These are phyloP conservation scores for Ormyrus labotus DNA, from an alignment of 2,888 invertebrate species.

Conservation along the genomic window DNA sequence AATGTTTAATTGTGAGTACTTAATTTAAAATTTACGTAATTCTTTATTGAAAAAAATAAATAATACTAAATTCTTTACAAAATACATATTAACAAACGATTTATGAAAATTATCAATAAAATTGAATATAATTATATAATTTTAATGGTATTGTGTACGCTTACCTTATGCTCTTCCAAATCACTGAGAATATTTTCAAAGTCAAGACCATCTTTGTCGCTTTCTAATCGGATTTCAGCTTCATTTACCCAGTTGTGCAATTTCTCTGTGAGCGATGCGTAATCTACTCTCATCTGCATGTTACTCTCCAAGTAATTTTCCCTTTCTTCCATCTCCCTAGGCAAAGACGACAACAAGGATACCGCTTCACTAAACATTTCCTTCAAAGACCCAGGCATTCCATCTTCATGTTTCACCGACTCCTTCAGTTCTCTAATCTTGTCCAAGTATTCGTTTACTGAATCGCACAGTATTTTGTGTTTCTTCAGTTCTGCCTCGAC, in stretches of 20 bases:
- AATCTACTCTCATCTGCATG: slow-evolving; percentile 86
- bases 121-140: too few relatives aligned
- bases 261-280: slow-evolving; percentile 85
- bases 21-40: too few relatives aligned
- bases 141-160: too few relatives aligned
- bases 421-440: slow-evolving; percentile 84
- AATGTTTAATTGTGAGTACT: too few relatives aligned
- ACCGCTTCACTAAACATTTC: slow-evolving; percentile 92
- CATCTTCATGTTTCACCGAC: slow-evolving; percentile 84
- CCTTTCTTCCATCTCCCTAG: slow-evolving; percentile 88
- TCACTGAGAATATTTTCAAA: slow-evolving; percentile 90
- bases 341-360: slow-evolving; percentile 86
- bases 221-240: slow-evolving; percentile 86
- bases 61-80: too few relatives aligned
- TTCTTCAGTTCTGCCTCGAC: slow-evolving; percentile 89
- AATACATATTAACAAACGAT: too few relatives aligned
- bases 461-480: slow-evolving; percentile 83
- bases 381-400: slow-evolving; percentile 86
- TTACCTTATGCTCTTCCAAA: slow-evolving; percentile 89
- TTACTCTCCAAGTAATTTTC: slow-evolving; percentile 88
- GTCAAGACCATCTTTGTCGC: slow-evolving; percentile 90
- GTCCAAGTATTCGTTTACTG: slow-evolving; percentile 84
- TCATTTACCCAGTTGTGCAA: slow-evolving; percentile 90
- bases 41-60: too few relatives aligned
- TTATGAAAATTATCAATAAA: too few relatives aligned